These are phyloP conservation scores for Aricia artaxerxes DNA, from an alignment of 2,888 invertebrate species.

Conservation along the genomic window DNA sequence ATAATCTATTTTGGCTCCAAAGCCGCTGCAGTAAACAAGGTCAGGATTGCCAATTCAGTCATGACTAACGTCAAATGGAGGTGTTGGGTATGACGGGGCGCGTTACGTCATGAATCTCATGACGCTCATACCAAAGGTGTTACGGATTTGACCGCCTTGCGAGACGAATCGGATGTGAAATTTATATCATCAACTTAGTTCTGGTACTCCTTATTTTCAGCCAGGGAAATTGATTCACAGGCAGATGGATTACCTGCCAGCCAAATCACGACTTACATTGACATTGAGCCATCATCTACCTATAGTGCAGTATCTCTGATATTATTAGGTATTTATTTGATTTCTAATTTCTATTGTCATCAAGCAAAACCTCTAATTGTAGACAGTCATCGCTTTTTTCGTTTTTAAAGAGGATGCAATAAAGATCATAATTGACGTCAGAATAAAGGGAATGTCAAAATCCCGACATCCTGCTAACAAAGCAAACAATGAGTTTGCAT, in stretches of 20 bases:
- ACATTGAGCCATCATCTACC: too few species aligned
- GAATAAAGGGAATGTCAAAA: constrained; percentile 22
- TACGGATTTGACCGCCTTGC: background rate
- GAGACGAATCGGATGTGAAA: background rate
- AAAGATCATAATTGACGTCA: constrained; percentile 21
- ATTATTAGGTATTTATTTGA: too few species aligned
- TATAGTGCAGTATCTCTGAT: too few species aligned
- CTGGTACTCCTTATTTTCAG: too few species aligned
- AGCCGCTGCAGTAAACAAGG: constrained; percentile 20
- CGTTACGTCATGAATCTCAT: constrained; percentile 14
- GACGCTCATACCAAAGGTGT: constrained; percentile 9
- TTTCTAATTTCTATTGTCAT: too few species aligned
- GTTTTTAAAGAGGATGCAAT: constrained; percentile 21
- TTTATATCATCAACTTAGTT: background rate
- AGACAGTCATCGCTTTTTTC: background rate
- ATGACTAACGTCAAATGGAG: constrained; percentile 25
- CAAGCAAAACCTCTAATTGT: background rate
- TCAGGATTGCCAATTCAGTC: constrained; percentile 25
- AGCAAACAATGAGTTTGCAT: constrained; percentile 22
- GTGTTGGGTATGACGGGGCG: constrained; percentile 16
- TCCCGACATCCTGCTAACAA: constrained; percentile 28
- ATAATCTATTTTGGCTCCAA: constrained; percentile 24
- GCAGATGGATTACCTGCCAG: too few species aligned
- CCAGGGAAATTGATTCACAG: too few species aligned
- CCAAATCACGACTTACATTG: too few species aligned